A percentile compares a stretch with the other conserved stretches of the same genome.
These are phyloP conservation scores for Tenebrosternarchus preto DNA, from an alignment of 2,113 vertebrate species.

Conservation along the genomic window DNA sequence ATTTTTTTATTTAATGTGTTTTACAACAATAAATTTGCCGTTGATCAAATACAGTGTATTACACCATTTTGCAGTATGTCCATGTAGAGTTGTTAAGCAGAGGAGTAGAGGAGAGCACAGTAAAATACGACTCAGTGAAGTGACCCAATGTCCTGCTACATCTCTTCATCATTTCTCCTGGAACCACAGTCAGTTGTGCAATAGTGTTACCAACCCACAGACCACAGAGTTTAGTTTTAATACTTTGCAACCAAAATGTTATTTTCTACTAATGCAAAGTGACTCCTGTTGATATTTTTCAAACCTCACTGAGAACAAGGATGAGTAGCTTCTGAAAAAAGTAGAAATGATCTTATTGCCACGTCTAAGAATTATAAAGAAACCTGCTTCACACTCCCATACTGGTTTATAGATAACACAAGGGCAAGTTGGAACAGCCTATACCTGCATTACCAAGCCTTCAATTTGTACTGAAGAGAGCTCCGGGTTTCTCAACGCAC, in stretches of 20 bases:
- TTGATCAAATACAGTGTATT: background rate
- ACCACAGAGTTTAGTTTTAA: slow-evolving; percentile 51
- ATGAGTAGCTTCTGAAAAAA: slow-evolving; percentile 2
- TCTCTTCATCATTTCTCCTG: slow-evolving; percentile 14
- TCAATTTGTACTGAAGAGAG: background rate
- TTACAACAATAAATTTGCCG: background rate
- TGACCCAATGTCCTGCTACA: slow-evolving; percentile 15
- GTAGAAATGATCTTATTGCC: background rate
- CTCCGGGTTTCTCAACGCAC: background rate
- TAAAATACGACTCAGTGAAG: slow-evolving; percentile 21
- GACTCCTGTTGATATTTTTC: slow-evolving; percentile 32
- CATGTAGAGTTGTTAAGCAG: slow-evolving; percentile 11
- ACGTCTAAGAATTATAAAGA: slow-evolving; percentile 14
- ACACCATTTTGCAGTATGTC: background rate
- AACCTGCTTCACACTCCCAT: background rate
- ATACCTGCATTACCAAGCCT: slow-evolving; percentile 14
- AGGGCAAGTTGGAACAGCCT: background rate
- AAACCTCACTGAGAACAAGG: slow-evolving; percentile 31
- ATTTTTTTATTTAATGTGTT: background rate
- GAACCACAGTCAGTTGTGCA: slow-evolving; percentile 27
- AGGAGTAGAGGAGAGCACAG: background rate
- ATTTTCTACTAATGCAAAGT: slow-evolving; percentile 31
- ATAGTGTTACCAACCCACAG: slow-evolving; percentile 48
- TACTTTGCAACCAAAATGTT: slow-evolving; percentile 6
- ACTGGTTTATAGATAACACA: slow-evolving; percentile 24